Evolutionary conservation across 1,140 invertebrate genomes (phyloP).

Genomic region (Apis florea): DNA sequence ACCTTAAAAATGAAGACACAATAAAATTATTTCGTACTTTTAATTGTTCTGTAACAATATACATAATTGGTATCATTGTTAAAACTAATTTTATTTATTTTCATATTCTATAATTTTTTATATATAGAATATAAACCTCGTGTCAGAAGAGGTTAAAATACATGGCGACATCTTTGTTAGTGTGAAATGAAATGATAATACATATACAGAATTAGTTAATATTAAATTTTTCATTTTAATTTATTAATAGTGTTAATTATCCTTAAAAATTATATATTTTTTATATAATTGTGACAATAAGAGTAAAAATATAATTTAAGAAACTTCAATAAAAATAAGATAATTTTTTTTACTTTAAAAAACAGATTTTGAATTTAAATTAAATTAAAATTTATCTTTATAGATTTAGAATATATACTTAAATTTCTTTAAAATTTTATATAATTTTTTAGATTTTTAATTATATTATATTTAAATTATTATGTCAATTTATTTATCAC

Average conservation of each 20-base stretch:
- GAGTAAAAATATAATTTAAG: background rate
- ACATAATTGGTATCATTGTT: slow-evolving; percentile 44
- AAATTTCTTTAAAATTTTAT: background rate
- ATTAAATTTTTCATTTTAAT: slow-evolving; percentile 5
- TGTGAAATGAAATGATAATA: background rate
- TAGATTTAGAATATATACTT: too few species aligned
- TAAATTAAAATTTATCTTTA: slow-evolving; percentile 3
- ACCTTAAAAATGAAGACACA: slow-evolving; percentile 30
- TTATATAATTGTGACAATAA: background rate
- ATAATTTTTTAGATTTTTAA: background rate
- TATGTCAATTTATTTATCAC: too few species aligned
- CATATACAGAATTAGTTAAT: background rate
- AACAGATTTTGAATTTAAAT: background rate
- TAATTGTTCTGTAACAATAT: slow-evolving; percentile 29
- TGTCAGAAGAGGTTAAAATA: background rate
- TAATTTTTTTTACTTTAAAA: background rate
- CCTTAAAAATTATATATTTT: background rate
- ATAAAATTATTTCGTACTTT: slow-evolving; percentile 30
- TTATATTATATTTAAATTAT: too few species aligned
- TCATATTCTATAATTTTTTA: slow-evolving; percentile 26
- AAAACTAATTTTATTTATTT: slow-evolving; percentile 2
- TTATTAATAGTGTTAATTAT: background rate
- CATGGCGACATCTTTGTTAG: background rate
- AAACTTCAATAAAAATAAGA: background rate
- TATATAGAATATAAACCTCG: background rate